Conservation (phyloP, 2,113 vertebrate species). For the Rhinopomastus cyanomelas region DNA sequence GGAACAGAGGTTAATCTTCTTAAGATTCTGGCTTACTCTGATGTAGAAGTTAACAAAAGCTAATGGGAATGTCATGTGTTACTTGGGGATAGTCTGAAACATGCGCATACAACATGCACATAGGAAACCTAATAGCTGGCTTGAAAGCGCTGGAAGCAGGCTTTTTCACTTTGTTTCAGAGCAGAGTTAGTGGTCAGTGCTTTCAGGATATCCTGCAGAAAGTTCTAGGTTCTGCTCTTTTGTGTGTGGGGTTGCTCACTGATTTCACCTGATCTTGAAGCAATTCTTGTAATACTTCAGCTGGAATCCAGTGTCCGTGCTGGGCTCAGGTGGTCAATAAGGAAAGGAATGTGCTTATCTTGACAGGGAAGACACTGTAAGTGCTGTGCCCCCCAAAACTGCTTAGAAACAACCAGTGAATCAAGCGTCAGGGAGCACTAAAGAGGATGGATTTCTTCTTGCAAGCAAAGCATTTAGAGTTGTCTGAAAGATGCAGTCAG, state of each 20-base stretch:
- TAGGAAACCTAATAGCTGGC: conserved; percentile 38
- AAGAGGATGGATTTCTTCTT: background rate
- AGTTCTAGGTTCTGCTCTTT: background rate
- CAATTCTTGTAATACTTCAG: background rate
- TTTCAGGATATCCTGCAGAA: background rate
- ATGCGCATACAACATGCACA: background rate
- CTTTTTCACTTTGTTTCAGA: conserved; percentile 17
- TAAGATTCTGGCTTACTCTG: conserved; percentile 41
- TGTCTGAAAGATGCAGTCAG: background rate
- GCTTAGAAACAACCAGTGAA: background rate
- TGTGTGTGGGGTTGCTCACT: background rate
- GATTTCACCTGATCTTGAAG: background rate
- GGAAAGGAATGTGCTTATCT: background rate
- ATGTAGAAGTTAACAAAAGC: conserved; percentile 34
- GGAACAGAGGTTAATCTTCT: conserved; percentile 50
- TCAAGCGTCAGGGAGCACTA: background rate
- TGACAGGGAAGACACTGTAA: background rate
- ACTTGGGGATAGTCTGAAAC: conserved; percentile 7
- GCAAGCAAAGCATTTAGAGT: background rate
- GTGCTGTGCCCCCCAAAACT: background rate
- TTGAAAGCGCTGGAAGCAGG: conserved; percentile 5
- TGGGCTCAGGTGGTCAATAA: background rate
- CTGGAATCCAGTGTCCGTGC: background rate
- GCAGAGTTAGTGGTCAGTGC: background rate
- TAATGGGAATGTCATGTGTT: conserved; percentile 59